Conservation (phyloP, 2,797 vertebrate genomes). For the Hipposideros larvatus region DNA sequence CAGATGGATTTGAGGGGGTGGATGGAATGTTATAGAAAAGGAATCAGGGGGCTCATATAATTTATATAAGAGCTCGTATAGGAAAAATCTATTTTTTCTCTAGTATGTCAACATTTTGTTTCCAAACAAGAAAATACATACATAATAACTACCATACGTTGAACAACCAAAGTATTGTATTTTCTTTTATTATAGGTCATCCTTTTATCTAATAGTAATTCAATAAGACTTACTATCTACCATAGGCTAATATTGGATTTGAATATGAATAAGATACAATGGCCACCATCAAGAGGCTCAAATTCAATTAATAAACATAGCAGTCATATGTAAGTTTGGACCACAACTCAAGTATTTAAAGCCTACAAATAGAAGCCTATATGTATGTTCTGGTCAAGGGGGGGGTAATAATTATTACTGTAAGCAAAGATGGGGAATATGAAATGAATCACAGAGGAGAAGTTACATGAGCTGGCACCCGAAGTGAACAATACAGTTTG, state of each 20-base stretch:
- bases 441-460: background rate
- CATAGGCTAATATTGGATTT: background rate
- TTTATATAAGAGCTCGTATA: background rate
- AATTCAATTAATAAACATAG: background rate
- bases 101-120: background rate
- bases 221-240: background rate
- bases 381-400: background rate
- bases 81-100: background rate
- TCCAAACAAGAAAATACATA: conserved; percentile 24
- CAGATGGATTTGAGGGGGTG: background rate
- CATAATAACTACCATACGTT: background rate
- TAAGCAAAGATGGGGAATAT: background rate
- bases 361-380: background rate
- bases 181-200: background rate
- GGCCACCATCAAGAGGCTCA: background rate
- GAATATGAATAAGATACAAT: conserved; percentile 10
- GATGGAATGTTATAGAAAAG: background rate
- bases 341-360: background rate
- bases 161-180: background rate
- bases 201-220: background rate
- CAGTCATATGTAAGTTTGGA: background rate
- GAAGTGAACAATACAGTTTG: background rate
- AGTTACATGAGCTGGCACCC: background rate
- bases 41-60: background rate
- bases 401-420: background rate